Evolutionary conservation across 2,888 invertebrate species (phyloP).

Genomic region (Geotrupes spiniger): DNA sequence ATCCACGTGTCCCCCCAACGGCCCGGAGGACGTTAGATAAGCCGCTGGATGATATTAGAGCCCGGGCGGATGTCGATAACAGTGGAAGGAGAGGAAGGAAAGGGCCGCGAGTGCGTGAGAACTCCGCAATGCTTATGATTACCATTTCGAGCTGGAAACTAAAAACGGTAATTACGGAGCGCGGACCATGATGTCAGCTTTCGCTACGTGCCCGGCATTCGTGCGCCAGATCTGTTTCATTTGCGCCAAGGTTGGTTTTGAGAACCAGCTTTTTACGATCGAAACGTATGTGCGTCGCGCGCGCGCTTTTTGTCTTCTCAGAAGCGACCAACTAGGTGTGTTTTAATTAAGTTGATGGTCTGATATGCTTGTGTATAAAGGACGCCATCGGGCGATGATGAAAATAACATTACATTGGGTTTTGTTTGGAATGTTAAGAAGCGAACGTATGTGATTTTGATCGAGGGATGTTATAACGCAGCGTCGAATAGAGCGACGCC

Average conservation of each 20-base stretch:
- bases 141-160: conserved; percentile 40
- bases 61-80: conserved; percentile 34
- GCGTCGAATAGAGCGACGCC: too few species aligned
- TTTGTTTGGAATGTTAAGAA: too few species aligned
- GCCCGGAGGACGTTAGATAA: conserved; percentile 26
- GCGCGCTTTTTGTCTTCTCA: too few species aligned
- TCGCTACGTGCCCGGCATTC: conserved; percentile 27
- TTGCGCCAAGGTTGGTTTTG: conserved; percentile 6
- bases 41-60: conserved; percentile 27
- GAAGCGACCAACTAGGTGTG: too few species aligned
- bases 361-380: too few species aligned
- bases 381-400: too few species aligned
- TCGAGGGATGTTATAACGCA: too few species aligned
- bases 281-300: too few species aligned
- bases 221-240: conserved; percentile 6
- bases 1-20: conserved; percentile 14
- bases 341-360: too few species aligned
- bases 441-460: too few species aligned
- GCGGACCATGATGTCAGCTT: conserved; percentile 34
- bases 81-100: conserved; percentile 25
- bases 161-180: conserved; percentile 39
- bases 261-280: not conserved
- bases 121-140: conserved; percentile 36
- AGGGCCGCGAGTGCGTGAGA: conserved; percentile 34
- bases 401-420: too few species aligned